Base-by-base conservation (phyloP, 1,140 invertebrate species). In the Heliconius himera region DNA sequence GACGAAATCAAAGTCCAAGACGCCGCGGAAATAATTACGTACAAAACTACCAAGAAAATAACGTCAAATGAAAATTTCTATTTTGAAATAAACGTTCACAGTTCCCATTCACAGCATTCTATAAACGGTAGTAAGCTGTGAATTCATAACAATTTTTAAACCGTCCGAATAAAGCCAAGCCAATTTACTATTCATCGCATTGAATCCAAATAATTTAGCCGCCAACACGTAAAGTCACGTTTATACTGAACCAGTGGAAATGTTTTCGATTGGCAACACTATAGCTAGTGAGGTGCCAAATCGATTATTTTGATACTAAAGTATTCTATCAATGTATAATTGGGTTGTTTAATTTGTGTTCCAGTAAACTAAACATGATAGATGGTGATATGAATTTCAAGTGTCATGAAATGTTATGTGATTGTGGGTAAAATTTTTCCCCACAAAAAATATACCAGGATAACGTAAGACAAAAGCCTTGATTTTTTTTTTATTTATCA, bases 151-250 rank as follows among this genome's bases (percentile, higher is more conserved):
- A 77, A 81, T 77, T 77, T 81, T 77, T 77, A 77, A 78, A 81
- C 66, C 46, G 71, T 78, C 49, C n/a, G 72, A 75, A 71, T 77
- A 70, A 81, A 81, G 76, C 82, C 76, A 78, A 81, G 76, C 79
- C 81, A 81, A 84, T 77, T 82, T 78, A 74, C 83, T 81, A 87
- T 88, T 87, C 85, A 85, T 82, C 84, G 82, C 78, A 81, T 76
- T 82, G 86, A 88, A 85, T 90, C 81, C 82, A 83, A 83, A 88
- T 88, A 87, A 88, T 88, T 88, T 85, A 85, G 81, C 80, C 74
- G 60, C 79, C 79, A 81, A 83, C 83, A 82, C 83, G 80, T 83
- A 78, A 77, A 86, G 87, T 89, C 88, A 89, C 88, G 87, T 90
- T 89, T 82, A 84, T 80, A 82, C 79, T 84, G 83, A 80, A 81